Percentiles rank a stretch among this genome's conserved stretches.
Evolutionary conservation across 1,140 invertebrate species (phyloP).

Genomic region (Eriocheir sinensis): DNA sequence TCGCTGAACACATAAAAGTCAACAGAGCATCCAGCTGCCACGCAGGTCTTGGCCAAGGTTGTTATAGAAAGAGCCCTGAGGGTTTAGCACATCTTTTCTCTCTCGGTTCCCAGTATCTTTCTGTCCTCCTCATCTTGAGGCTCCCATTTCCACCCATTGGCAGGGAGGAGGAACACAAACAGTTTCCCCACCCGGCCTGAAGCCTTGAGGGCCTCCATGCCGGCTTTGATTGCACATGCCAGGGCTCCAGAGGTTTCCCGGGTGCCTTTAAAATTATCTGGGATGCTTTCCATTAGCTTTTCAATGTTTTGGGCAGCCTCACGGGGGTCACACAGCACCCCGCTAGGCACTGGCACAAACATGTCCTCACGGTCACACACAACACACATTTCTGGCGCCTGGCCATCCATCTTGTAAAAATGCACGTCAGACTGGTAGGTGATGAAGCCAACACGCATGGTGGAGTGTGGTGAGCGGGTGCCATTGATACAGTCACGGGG

Average conservation of each 20-base stretch:
- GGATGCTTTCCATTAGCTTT: constrained; percentile 94
- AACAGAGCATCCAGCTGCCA: constrained; percentile 92
- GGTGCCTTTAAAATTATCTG: constrained; percentile 94
- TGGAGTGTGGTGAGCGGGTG: constrained; percentile 80
- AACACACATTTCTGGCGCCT: constrained; percentile 97
- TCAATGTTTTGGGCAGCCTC: constrained; percentile 93
- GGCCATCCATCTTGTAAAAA: constrained; percentile 97
- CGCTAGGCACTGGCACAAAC: constrained; percentile 98
- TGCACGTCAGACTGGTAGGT: constrained; percentile 98
- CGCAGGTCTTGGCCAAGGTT: constrained; percentile 96
- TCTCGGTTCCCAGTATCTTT: constrained; percentile 97
- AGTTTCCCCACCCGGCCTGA: constrained; percentile 91
- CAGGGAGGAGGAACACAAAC: constrained; percentile 96
- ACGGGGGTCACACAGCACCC: constrained; percentile 93
- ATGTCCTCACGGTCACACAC: constrained; percentile 97
- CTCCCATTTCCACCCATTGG: constrained; percentile 97
- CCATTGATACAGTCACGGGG: constrained; percentile 88
- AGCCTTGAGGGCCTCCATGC: constrained; percentile 78
- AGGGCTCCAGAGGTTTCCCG: constrained; percentile 97
- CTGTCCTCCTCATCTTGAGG: constrained; percentile 97
- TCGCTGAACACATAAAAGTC: constrained; percentile 98
- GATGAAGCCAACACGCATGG: constrained; percentile 94
- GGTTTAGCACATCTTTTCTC: constrained; percentile 89
- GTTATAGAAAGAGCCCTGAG: constrained; percentile 95
- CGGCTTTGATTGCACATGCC: constrained; percentile 96